A percentile compares a stretch with the other conserved stretches of the same genome.
Evolutionary conservation across 2,797 vertebrate species (phyloP).

Genomic region (Propithecus perrieri): DNA sequence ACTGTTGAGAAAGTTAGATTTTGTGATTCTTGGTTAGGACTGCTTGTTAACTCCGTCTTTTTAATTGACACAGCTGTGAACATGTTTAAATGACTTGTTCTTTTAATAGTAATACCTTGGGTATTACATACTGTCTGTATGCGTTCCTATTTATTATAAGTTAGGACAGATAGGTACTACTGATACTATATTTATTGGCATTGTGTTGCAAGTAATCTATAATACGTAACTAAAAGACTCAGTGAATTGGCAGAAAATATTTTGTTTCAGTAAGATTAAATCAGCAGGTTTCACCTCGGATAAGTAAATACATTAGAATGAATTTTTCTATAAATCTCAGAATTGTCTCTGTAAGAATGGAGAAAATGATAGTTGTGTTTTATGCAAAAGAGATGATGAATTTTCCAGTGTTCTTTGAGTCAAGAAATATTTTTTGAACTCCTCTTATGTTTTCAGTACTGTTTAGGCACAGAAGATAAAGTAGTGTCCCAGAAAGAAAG

Average conservation of each 20-base stretch:
- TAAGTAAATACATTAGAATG: neutral
- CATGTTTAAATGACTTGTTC: neutral
- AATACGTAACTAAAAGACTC: neutral
- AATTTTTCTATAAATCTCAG: neutral
- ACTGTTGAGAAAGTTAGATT: neutral
- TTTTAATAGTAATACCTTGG: neutral
- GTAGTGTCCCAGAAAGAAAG: neutral
- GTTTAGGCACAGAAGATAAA: neutral
- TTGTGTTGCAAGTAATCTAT: neutral
- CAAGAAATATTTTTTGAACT: neutral
- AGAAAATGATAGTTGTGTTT: neutral
- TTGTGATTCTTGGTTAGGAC: neutral
- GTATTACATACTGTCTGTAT: neutral
- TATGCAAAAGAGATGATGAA: neutral
- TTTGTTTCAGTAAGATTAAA: conserved; percentile 43
- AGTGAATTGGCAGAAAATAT: neutral
- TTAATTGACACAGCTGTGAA: neutral
- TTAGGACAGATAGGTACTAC: neutral
- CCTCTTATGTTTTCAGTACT: neutral
- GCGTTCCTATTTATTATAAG: neutral
- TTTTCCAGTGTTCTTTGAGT: conserved; percentile 11
- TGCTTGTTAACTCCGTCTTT: neutral
- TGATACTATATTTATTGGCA: neutral
- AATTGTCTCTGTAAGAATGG: neutral
- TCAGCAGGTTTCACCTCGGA: neutral